Evolutionary conservation across 2,888 invertebrate species (phyloP), one percentile per base, ranked within the genome.

Genomic region (Hypomecis punctinalis): DNA sequence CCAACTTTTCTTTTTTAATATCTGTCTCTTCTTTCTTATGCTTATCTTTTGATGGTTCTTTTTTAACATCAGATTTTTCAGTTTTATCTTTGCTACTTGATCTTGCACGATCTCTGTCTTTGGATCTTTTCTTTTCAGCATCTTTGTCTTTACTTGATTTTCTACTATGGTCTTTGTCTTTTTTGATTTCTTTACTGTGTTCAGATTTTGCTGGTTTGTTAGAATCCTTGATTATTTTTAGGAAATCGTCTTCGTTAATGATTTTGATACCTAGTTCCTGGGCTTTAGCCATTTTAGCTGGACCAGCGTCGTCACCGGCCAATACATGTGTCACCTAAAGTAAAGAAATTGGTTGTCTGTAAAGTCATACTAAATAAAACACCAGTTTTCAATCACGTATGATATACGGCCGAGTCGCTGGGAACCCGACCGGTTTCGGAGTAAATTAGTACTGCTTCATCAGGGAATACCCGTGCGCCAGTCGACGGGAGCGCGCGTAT

Each of bases 281-380:
- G 0, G 97, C 96, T 87, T 97, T 98, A 0, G 94, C 94, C 48
- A 97, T 82, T 93, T 99, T 99, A 5, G 96, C 94, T 6, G 96
- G 97, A 0, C 98, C 99, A 0, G 97, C 94, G 57, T 98, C 97
- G 56, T 97, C 96, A 0, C 99, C 99, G 3, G 96, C 95, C 33
- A 99, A 92, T 1, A 99, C 83, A 84, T 97, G 98, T 74, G 95
- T 95, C 6, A 97, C 94, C 93, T 93, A 58, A n/a, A 72, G 72
- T 49, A 11, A 39, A 48, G 48, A 43, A 49, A 5, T 5, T n/a
- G 6, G 1, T 36, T 36, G n/a, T 3, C 10, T 33, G 13, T n/a
- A n/a, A n/a, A n/a, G n/a, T n/a, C n/a, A n/a, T n/a, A n/a, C n/a
- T n/a, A n/a, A n/a, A n/a, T n/a, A n/a, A n/a, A n/a, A n/a, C n/a